Conservation (phyloP, 2,113 vertebrate genomes). For the Noctilio leporinus region DNA sequence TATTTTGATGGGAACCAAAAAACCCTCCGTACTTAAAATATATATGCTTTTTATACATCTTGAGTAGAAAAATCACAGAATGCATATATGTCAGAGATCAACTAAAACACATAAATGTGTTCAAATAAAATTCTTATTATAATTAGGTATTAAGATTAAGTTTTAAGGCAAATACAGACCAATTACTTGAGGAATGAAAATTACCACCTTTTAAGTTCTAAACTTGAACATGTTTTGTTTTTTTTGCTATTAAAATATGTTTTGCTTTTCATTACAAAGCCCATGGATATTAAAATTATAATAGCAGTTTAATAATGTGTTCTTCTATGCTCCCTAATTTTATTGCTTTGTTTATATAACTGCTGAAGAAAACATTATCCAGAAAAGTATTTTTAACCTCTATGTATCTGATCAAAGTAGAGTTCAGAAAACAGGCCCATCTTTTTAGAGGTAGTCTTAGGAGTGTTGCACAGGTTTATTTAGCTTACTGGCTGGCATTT, state of each 20-base stretch:
- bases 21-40: background rate
- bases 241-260: slow-evolving; percentile 7
- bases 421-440: background rate
- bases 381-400: slow-evolving; percentile 34
- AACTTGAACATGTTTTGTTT: slow-evolving; percentile 39
- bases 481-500: background rate
- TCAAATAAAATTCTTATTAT: slow-evolving; percentile 31
- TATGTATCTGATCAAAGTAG: slow-evolving; percentile 11
- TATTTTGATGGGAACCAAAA: background rate
- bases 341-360: slow-evolving; percentile 54
- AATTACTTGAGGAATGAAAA: background rate
- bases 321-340: slow-evolving; percentile 56
- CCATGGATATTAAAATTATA: slow-evolving; percentile 33
- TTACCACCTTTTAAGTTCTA: background rate
- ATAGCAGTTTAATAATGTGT: slow-evolving; percentile 36
- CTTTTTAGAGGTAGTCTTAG: background rate
- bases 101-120: background rate
- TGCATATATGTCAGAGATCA: background rate
- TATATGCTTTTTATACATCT: background rate
- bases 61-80: background rate
- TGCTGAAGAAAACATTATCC: slow-evolving; percentile 28
- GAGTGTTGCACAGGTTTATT: background rate
- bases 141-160: background rate
- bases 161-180: background rate
- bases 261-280: slow-evolving; percentile 38